Evolutionary conservation across 2,888 invertebrate species (phyloP), one percentile per base, ranked within the genome.

Genomic region (Parasteatoda lunata): DNA sequence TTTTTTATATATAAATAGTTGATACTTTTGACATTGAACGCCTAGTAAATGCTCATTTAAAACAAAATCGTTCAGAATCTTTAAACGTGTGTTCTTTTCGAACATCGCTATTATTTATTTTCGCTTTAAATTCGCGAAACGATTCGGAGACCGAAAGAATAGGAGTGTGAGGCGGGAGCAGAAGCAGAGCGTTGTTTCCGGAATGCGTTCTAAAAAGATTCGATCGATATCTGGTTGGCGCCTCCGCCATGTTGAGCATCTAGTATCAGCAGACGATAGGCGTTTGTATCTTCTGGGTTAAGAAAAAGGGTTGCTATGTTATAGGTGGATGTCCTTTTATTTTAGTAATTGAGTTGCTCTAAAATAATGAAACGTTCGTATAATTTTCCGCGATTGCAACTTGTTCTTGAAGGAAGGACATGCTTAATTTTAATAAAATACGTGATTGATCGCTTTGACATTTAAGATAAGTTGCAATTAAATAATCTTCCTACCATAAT

Each of bases 131-230:
- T 77, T 77, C 52, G 68, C 49, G 52, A 68, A 66, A 77, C 11
- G 76, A 76, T 66, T 52, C 68, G 52, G 52, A 13, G 51, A 52
- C 45, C 47, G 76, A 65, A 49, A 73, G 77, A 77, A 68, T 30
- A 52, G 49, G 30, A 73, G 51, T 3, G 72, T 8, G 78, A 49
- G 65, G 75, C 30, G 8, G 51, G 59, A 68, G 6, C 64, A 11
- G 49, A 59, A 75, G 49, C 9, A 49, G 64, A 76, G 69, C 64
- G 49, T 65, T 77, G 77, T 83, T 83, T 83, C 83, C 83, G 83
- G 83, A 83, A 83, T 83, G 77, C 77, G 77, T 83, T 83, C 83
- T 77, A 83, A 83, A 82, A 83, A 83, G 77, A 71, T 71, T 54
- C 83, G 83, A 77, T 83, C 83, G 83, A 83, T 83, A 65, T 49